phyloP scores from a whole-genome alignment of 2,797 vertebrate genomes.

The Lindbergichthys nudifrons region DNA sequence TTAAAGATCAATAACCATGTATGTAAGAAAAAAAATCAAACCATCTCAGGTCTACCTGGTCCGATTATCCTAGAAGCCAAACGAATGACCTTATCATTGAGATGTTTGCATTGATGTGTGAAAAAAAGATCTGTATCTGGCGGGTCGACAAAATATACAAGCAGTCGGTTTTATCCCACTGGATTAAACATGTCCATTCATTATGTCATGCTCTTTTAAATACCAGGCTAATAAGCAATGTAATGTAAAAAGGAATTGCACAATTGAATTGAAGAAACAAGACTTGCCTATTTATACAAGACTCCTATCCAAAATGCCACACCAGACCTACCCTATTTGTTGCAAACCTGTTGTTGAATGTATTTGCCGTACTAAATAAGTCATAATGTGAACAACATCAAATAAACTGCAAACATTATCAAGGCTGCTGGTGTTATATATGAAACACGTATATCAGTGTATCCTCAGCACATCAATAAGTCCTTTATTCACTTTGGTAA shows the following conservation, averaged over 20 bases:
- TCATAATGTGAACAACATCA: slow-evolving; percentile 16
- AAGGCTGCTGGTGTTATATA: slow-evolving; percentile 55
- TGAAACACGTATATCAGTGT: slow-evolving; percentile 16
- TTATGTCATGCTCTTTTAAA: slow-evolving; percentile 28
- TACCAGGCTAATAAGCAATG: neutral
- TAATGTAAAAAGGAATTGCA: neutral
- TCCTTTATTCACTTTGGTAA: neutral
- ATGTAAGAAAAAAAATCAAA: neutral
- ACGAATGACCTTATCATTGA: slow-evolving; percentile 8
- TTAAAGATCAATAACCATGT: neutral
- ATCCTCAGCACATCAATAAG: slow-evolving; percentile 18
- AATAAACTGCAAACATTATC: slow-evolving; percentile 56
- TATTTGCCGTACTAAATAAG: neutral
- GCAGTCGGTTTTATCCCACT: slow-evolving; percentile 12
- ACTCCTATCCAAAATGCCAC: neutral
- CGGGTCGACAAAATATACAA: slow-evolving; percentile 8
- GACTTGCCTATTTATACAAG: neutral
- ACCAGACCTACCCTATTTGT: slow-evolving; percentile 6
- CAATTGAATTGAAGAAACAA: neutral
- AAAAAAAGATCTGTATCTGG: slow-evolving; percentile 19
- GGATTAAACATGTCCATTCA: slow-evolving; percentile 26
- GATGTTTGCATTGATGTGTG: slow-evolving; percentile 25
- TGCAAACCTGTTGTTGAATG: neutral
- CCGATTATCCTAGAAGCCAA: neutral
- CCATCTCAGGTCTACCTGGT: neutral